Base-by-base conservation (phyloP, 1,140 invertebrate genomes). In the Berghia stephanieae region DNA sequence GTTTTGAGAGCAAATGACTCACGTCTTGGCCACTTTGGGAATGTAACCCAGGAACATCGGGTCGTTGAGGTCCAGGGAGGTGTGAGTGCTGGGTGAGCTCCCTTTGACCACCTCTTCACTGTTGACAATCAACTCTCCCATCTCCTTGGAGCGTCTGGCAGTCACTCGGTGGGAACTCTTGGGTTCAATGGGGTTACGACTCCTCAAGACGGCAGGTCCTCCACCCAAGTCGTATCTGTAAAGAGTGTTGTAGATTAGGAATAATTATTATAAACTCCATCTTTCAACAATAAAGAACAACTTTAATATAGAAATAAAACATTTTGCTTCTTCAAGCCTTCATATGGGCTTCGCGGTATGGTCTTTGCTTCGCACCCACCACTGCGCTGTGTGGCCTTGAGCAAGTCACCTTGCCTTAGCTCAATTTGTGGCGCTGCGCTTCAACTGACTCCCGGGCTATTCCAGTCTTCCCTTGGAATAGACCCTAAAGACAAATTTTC, bases 151-250 rank as follows among this genome's bases (percentile, higher is more conserved):
- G 52, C 95, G 90, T 83, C 95, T 95, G 4, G 95, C 94, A 0
- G 94, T 92, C 18, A 96, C 92, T 80, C 92, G 93, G 86, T 97
- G 95, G 85, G 93, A 94, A 79, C 92, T 92, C 67, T 95, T 94
- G 82, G 95, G 90, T 8, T 92, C 91, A 1, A 97, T 92, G 82
- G 92, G 93, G 82, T 95, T 93, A 1, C 92, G 87, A 2, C 95
- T 96, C 27, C 92, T 92, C 31, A 97, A 90, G 24, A 94, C 88
- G 44, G 95, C 94, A 2, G 93, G 91, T 21, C 96, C 96, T 86
- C 95, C 95, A 24, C 96, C 96, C 31, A 96, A 91, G 90, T 97
- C 95, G 89, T 95, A 97, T 81, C 94, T 92, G 80, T 92, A 93
- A 82, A 16, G 27, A 10, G 57, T 16, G 57, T 63, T n/a, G n/a